Evolutionary conservation across 2,888 invertebrate genomes (phyloP).

Genomic region (Salticus scenicus): DNA sequence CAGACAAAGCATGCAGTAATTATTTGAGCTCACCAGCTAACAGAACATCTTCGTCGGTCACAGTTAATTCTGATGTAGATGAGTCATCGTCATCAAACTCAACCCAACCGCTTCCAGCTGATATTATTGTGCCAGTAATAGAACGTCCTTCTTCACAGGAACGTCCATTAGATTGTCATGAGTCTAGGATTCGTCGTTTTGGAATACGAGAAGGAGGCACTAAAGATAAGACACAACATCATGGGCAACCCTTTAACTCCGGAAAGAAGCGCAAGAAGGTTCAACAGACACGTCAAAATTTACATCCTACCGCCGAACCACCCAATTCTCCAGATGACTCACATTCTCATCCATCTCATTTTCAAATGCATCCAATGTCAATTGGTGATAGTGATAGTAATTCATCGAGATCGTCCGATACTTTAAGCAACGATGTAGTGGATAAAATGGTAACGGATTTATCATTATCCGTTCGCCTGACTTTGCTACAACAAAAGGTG

Average conservation of each 20-base stretch:
- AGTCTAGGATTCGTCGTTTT: slow-evolving; percentile 15
- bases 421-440: slow-evolving; percentile 34
- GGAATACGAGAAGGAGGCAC: neutral
- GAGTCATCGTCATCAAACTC: slow-evolving; percentile 47
- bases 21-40: neutral
- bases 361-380: slow-evolving; percentile 35
- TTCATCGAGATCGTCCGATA: slow-evolving; percentile 46
- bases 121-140: slow-evolving; percentile 57
- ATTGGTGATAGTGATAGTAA: slow-evolving; percentile 52
- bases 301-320: slow-evolving; percentile 1
- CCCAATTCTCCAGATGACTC: slow-evolving; percentile 55
- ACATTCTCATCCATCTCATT: slow-evolving; percentile 29
- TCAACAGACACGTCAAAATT: neutral
- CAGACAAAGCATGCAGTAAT: neutral
- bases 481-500: slow-evolving; percentile 58
- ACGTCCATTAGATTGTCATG: slow-evolving; percentile 49
- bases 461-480: slow-evolving; percentile 52
- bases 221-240: neutral
- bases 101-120: slow-evolving; percentile 45
- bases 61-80: slow-evolving; percentile 35
- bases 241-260: slow-evolving; percentile 14
- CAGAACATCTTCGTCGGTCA: neutral
- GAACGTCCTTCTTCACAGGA: slow-evolving; percentile 38
- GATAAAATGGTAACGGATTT: slow-evolving; percentile 49
- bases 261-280: slow-evolving; percentile 19